Evolutionary conservation across 2,113 vertebrate genomes (phyloP).

Genomic region (Etia nguti): DNA sequence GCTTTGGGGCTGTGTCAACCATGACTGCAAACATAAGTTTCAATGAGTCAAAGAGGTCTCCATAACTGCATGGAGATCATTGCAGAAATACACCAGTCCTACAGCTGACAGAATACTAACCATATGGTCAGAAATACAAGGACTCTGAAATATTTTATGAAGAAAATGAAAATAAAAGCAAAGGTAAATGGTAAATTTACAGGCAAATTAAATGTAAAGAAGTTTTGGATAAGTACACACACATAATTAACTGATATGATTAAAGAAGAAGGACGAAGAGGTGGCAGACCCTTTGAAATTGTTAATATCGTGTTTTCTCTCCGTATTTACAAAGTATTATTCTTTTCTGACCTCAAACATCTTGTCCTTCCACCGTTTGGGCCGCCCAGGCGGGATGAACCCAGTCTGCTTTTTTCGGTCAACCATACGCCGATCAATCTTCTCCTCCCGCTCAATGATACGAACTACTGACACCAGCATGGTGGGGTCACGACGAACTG

Average conservation of each 20-base stretch:
- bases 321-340: neutral
- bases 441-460: slow-evolving; percentile 96
- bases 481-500: slow-evolving; percentile 90
- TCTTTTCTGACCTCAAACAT: slow-evolving; percentile 78
- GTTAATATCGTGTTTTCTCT: neutral
- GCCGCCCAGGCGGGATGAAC: slow-evolving; percentile 91
- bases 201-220: neutral
- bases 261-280: neutral
- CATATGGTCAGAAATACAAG: neutral
- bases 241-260: neutral
- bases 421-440: slow-evolving; percentile 87
- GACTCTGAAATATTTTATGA: neutral
- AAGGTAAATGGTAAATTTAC: too few relatives aligned
- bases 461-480: slow-evolving; percentile 92
- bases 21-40: neutral
- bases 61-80: neutral
- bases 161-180: neutral
- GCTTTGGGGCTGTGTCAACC: neutral
- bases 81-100: neutral
- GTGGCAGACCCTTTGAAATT: neutral
- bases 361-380: slow-evolving; percentile 91
- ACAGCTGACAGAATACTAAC: neutral
- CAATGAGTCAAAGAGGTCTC: neutral
- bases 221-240: neutral
- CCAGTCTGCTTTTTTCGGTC: slow-evolving; percentile 91